phyloP scores from a whole-genome alignment of 2,888 invertebrate species.

The Torymus tubicola region DNA sequence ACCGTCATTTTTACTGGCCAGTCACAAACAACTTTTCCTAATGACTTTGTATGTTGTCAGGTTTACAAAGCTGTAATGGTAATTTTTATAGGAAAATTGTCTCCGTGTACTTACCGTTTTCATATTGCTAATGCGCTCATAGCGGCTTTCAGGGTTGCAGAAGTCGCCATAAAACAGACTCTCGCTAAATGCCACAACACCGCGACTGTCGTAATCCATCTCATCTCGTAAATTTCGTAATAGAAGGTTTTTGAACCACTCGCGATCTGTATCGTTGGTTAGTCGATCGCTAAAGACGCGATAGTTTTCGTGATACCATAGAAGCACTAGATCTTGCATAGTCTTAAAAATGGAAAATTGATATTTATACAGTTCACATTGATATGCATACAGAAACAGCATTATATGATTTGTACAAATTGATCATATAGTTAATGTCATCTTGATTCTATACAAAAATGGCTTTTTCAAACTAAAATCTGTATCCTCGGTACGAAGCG shows the following conservation, averaged over 20 bases:
- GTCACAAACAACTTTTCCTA: too few relatives aligned
- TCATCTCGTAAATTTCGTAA: constrained; percentile 79
- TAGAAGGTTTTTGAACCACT: constrained; percentile 84
- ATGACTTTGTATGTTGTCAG: too few relatives aligned
- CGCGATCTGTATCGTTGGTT: constrained; percentile 85
- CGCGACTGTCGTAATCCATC: constrained; percentile 75
- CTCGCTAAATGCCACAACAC: constrained; percentile 77
- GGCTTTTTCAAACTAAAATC: too few relatives aligned
- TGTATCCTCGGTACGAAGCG: too few relatives aligned
- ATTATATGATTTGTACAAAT: too few relatives aligned
- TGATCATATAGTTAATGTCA: too few relatives aligned
- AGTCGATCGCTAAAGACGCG: constrained; percentile 92
- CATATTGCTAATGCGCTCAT: constrained; percentile 81
- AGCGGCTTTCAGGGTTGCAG: constrained; percentile 79
- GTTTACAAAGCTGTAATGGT: too few relatives aligned
- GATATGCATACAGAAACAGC: too few relatives aligned
- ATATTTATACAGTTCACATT: neutral
- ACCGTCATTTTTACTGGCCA: too few relatives aligned
- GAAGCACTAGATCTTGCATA: constrained; percentile 81
- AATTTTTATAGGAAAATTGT: too few relatives aligned
- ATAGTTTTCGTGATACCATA: constrained; percentile 94
- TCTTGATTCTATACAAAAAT: too few relatives aligned
- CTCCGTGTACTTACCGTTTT: constrained; percentile 77
- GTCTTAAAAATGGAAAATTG: constrained; percentile 64
- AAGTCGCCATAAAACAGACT: constrained; percentile 85